These are phyloP conservation scores for Drosophila colorata DNA, from an alignment of 2,888 invertebrate species.

Conservation along the genomic window DNA sequence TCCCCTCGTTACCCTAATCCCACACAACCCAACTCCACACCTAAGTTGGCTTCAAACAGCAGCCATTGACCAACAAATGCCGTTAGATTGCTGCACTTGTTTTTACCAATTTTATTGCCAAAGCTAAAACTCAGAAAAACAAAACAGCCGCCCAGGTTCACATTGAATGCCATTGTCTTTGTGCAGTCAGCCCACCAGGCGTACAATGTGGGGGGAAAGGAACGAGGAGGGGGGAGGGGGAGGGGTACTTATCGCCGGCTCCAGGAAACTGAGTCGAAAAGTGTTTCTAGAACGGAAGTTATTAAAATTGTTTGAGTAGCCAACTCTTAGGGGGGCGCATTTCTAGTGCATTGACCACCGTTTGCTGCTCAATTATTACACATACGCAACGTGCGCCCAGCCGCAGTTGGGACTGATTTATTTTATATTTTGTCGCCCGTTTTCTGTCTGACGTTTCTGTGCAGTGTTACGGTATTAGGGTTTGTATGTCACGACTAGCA, in stretches of 20 bases:
- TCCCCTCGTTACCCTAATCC: slow-evolving; percentile 1
- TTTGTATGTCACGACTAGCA: slow-evolving; percentile 68
- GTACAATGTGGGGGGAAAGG: not conserved
- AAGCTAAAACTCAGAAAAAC: slow-evolving; percentile 16
- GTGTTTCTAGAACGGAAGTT: slow-evolving; percentile 80
- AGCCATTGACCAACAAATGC: slow-evolving; percentile 35
- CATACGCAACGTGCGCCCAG: slow-evolving; percentile 65
- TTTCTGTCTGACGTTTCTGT: slow-evolving; percentile 13
- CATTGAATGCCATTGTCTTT: slow-evolving; percentile 61
- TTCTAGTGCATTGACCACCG: slow-evolving; percentile 63
- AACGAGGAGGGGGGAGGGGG: not conserved
- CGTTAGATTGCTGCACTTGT: slow-evolving; percentile 58
- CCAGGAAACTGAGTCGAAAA: slow-evolving; percentile 46
- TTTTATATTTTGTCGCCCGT: not conserved
- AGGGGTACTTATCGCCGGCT: not conserved
- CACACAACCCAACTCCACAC: not conserved
- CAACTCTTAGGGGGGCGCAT: slow-evolving; percentile 23
- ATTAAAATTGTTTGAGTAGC: slow-evolving; percentile 70
- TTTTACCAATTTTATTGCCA: slow-evolving; percentile 36
- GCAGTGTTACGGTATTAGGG: slow-evolving; percentile 57
- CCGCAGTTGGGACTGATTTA: slow-evolving; percentile 7
- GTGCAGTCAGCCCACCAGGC: slow-evolving; percentile 51
- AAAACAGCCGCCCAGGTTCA: slow-evolving; percentile 26
- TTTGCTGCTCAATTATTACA: slow-evolving; percentile 52
- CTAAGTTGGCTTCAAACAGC: slow-evolving; percentile 14